These are phyloP conservation scores for Brachynemurus nebulosus DNA, from an alignment of 2,888 invertebrate genomes.

Conservation along the genomic window DNA sequence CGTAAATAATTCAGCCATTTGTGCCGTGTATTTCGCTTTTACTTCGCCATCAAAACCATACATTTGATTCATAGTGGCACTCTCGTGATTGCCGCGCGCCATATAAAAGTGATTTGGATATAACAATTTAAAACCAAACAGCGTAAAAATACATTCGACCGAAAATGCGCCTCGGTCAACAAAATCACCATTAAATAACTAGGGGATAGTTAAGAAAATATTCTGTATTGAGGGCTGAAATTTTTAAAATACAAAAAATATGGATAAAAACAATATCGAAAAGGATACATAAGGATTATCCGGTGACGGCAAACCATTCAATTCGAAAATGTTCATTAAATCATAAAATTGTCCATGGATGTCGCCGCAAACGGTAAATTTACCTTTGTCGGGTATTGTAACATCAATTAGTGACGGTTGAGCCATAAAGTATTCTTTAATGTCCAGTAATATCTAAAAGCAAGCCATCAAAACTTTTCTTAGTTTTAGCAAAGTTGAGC, in stretches of 20 bases:
- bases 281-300: conserved; percentile 82
- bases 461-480: conserved; percentile 8
- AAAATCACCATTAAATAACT: conserved; percentile 97
- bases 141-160: conserved; percentile 95
- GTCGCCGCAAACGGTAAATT: conserved; percentile 98
- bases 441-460: conserved; percentile 78
- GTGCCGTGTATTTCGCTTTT: conserved; percentile 81
- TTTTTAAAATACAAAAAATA: background rate
- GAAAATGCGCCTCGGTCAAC: conserved; percentile 99
- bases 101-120: conserved; percentile 95
- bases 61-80: conserved; percentile 97
- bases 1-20: conserved; percentile 96
- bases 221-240: background rate
- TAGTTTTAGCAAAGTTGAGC: too few species aligned
- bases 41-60: conserved; percentile 99
- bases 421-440: conserved; percentile 68
- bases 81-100: conserved; percentile 99
- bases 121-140: conserved; percentile 92
- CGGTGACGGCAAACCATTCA: conserved; percentile 92
- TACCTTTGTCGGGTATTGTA: conserved; percentile 65
- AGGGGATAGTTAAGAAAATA: conserved; percentile 7
- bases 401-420: conserved; percentile 87
- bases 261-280: conserved; percentile 14
- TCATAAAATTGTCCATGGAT: conserved; percentile 99
- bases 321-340: conserved; percentile 90